These are phyloP conservation scores for Rhaphigaster nebulosa DNA, from an alignment of 2,888 invertebrate genomes.

Conservation along the genomic window DNA sequence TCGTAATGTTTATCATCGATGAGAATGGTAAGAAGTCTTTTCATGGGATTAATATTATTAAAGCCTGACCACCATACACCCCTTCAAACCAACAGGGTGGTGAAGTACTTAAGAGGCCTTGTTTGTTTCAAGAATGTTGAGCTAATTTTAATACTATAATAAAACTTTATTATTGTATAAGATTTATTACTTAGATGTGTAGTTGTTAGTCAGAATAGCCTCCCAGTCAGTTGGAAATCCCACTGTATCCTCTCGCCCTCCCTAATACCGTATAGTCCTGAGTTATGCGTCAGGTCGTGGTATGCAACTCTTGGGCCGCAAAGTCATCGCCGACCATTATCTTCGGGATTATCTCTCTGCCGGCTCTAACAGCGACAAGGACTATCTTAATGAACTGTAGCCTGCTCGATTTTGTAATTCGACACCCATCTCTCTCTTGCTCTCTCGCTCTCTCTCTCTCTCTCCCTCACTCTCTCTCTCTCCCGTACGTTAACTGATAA, in stretches of 20 bases:
- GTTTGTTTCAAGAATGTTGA: no score
- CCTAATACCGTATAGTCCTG: neutral
- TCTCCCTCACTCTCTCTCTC: neutral
- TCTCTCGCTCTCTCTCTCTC: neutral
- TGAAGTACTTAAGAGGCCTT: no score
- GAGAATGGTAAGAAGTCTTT: no score
- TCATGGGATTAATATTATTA: no score
- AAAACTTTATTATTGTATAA: no score
- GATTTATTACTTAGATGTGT: no score
- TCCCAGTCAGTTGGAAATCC: neutral
- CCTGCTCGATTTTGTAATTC: constrained; percentile 26
- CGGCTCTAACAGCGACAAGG: constrained; percentile 3
- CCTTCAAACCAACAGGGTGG: no score
- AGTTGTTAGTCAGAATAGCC: neutral
- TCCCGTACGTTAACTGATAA: neutral
- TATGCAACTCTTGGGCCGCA: neutral
- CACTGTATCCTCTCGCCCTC: neutral
- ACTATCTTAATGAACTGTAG: constrained; percentile 13
- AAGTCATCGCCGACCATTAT: constrained; percentile 1
- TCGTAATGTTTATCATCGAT: no score
- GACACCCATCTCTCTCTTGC: neutral
- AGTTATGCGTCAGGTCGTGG: neutral
- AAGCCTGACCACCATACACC: no score
- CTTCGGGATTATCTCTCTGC: neutral
- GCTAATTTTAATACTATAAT: no score